Conservation (phyloP, 2,113 vertebrate genomes). For the Prionailurus viverrinus region DNA sequence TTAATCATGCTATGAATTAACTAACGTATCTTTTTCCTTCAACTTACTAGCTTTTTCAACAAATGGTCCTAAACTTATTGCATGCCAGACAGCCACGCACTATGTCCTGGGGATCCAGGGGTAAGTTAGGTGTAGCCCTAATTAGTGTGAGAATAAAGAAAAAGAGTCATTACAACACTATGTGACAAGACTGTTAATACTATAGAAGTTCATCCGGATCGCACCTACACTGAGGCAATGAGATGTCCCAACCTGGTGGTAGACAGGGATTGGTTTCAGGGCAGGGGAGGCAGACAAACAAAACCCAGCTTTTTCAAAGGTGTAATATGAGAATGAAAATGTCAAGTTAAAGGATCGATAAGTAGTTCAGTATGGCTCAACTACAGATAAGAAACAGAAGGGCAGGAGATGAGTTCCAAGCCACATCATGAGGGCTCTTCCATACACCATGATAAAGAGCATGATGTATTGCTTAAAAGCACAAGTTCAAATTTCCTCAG, state of each 20-base stretch:
- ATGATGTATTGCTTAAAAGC: background rate
- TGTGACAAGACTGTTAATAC: background rate
- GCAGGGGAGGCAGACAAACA: background rate
- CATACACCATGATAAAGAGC: background rate
- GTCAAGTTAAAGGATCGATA: background rate
- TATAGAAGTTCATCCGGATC: background rate
- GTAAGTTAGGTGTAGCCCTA: background rate
- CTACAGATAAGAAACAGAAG: background rate
- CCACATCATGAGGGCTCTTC: background rate
- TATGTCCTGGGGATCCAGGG: background rate
- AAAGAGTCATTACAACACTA: background rate
- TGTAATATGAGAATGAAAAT: constrained; percentile 11
- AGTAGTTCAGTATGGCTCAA: background rate
- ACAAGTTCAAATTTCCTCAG: background rate
- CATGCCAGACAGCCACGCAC: background rate
- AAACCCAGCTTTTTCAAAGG: background rate
- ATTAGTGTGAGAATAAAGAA: constrained; percentile 30
- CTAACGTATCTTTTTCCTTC: background rate
- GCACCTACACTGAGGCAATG: background rate
- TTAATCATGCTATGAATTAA: background rate
- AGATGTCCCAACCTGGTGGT: background rate
- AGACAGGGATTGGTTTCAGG: background rate
- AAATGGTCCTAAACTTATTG: background rate
- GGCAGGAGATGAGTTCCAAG: background rate
- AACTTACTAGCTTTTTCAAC: constrained; percentile 6